These are phyloP conservation scores for Drosophila yakuba DNA, from an alignment of 1,140 invertebrate genomes.

Conservation along the genomic window DNA sequence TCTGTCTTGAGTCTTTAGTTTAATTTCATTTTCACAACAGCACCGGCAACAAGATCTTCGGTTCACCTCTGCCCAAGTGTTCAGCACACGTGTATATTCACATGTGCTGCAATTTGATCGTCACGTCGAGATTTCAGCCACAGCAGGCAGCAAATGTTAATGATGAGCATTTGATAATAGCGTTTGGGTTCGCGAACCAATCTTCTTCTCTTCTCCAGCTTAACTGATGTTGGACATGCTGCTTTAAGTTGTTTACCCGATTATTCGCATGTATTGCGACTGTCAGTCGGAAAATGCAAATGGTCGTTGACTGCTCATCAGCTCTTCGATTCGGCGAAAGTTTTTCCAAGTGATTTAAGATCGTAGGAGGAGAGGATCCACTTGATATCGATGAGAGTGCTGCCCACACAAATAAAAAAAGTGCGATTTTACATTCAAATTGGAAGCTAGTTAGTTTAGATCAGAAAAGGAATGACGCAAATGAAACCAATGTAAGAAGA, in stretches of 20 bases:
- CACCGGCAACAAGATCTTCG: slow-evolving; percentile 25
- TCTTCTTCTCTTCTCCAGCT: slow-evolving; percentile 12
- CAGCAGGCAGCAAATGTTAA: slow-evolving; percentile 66
- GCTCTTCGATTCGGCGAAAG: slow-evolving; percentile 48
- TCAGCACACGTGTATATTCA: slow-evolving; percentile 66
- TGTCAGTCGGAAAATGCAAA: slow-evolving; percentile 43
- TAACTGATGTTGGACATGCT: slow-evolving; percentile 53
- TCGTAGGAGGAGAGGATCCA: slow-evolving; percentile 11
- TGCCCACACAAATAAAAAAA: slow-evolving; percentile 2
- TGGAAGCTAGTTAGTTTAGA: neutral
- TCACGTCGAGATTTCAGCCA: slow-evolving; percentile 62
- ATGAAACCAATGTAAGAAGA: too few relatives aligned
- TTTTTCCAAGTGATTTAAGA: slow-evolving; percentile 23
- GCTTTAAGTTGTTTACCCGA: slow-evolving; percentile 55
- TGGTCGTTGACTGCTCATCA: slow-evolving; percentile 46
- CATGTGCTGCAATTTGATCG: slow-evolving; percentile 79
- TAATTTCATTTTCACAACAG: slow-evolving; percentile 79
- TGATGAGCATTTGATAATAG: slow-evolving; percentile 80
- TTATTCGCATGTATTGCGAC: slow-evolving; percentile 56
- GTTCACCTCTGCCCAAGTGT: slow-evolving; percentile 6
- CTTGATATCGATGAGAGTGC: neutral
- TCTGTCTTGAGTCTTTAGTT: slow-evolving; percentile 45
- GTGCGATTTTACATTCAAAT: neutral
- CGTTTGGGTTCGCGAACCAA: neutral
- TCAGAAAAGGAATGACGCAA: too few relatives aligned